Percentiles rank a stretch among this genome's conserved stretches.
Evolutionary conservation across 2,797 vertebrate genomes (phyloP).

Genomic region (Argyrosomus regius): DNA sequence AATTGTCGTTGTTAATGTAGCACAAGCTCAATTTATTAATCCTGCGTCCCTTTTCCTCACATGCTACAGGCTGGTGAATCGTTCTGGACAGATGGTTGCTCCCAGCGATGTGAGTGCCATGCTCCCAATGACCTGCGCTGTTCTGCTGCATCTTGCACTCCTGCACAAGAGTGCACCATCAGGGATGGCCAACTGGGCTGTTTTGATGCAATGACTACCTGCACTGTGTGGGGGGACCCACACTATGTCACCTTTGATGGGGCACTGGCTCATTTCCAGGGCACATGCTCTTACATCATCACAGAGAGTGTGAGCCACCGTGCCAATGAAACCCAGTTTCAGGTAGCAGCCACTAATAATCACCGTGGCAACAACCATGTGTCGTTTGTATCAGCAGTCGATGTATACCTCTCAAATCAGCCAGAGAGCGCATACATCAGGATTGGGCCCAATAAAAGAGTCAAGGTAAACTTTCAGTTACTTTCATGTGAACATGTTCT

Average conservation of each 20-base stretch:
- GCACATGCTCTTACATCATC: conserved; percentile 81
- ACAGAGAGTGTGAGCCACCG: conserved; percentile 55
- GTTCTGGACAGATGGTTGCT: no score
- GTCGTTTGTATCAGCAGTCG: no score
- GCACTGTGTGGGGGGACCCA: conserved; percentile 29
- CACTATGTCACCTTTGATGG: no score
- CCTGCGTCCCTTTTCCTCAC: neutral
- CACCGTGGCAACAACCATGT: conserved; percentile 73
- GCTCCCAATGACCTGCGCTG: no score
- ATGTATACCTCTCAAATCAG: no score
- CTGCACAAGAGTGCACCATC: conserved; percentile 70
- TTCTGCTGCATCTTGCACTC: conserved; percentile 51
- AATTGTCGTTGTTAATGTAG: neutral
- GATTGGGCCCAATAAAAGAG: no score
- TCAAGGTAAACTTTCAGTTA: conserved; percentile 57
- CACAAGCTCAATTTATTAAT: neutral
- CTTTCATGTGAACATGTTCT: neutral
- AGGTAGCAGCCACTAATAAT: conserved; percentile 74
- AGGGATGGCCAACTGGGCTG: conserved; percentile 71
- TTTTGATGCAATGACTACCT: conserved; percentile 64
- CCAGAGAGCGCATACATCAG: no score
- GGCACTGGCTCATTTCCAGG: no score
- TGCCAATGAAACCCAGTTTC: conserved; percentile 60
- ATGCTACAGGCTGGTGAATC: conserved; percentile 62
- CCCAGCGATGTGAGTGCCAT: no score